These are phyloP conservation scores for Alces alces DNA, from an alignment of 2,113 vertebrate genomes.

Conservation along the genomic window DNA sequence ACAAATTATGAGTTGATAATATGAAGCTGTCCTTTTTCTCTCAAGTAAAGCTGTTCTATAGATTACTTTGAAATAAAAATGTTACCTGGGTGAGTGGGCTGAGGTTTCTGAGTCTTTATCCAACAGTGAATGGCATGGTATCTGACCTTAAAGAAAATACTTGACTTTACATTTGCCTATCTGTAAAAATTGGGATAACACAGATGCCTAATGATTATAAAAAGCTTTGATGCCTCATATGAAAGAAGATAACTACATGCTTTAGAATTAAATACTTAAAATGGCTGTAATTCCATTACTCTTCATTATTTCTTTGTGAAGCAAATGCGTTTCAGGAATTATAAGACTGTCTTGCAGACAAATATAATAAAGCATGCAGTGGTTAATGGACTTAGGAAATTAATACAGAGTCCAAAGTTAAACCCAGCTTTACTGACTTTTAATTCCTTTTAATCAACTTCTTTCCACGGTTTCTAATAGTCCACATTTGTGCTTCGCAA, in stretches of 20 bases:
- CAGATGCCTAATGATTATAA: not conserved
- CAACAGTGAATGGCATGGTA: not conserved
- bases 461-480: not conserved
- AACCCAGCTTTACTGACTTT: not conserved
- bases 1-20: not conserved
- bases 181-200: not conserved
- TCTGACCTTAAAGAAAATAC: not conserved
- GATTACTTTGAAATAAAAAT: not conserved
- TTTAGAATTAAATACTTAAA: constrained; percentile 42
- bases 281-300: constrained; percentile 11
- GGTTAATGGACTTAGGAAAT: constrained; percentile 1
- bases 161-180: not conserved
- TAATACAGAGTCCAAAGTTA: constrained; percentile 8
- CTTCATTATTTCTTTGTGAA: constrained; percentile 15
- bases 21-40: not conserved
- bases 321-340: not conserved
- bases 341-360: not conserved
- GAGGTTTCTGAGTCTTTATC: not conserved
- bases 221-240: not conserved
- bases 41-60: not conserved
- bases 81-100: not conserved
- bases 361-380: constrained; percentile 24
- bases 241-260: not conserved
- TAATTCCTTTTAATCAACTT: constrained; percentile 12
- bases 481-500: not conserved